Evolutionary conservation across 2,888 invertebrate species (phyloP), one percentile per base, ranked within the genome.

Genomic region (Caradrina clavipalpis): DNA sequence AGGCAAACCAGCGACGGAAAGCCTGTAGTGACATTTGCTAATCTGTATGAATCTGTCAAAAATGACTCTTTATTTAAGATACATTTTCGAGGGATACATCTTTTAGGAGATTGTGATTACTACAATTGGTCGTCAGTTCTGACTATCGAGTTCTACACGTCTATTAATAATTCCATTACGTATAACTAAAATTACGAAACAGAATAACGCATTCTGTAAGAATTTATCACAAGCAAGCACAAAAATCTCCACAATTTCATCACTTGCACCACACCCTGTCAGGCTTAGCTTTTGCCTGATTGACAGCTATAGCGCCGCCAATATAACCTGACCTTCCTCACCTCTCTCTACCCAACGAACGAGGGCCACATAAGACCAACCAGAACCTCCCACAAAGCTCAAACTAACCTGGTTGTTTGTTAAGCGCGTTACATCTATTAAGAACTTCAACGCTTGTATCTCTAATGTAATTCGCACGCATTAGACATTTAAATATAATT

Each of bases 401-500:
- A 86, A 76, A 64, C 66, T 79, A 86, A 71, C 86, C 80, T 89
- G 90, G 92, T 80, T 73, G 73, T 78, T 86, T 78, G 86, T 75
- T 83, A 88, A 86, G 88, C 88, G 87, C 87, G 87, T 90, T 89
- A 91, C 91, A 91, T 91, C 91, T 91, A 94, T 93, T 93, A 93
- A 89, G 89, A 90, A 86, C 86, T 90, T 88, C 87, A 87, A 90
- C 87, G 87, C 88, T 90, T 88, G 89, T 89, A 87, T 88, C 79
- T 88, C 81, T 87, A 92, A 94, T 95, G 93, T 89, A 88, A 92
- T 90, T 92, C 80, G 86, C 83, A 87, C 87, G 87, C 89, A 94
- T 94, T 91, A 91, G 86, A 90, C 87, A 92, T 94, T 93, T 92
- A 94, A 93, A 92, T 92, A 90, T 90, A 84, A 86, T 95, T 94